Base-by-base conservation (phyloP, 2,888 invertebrate genomes). In the Charanyca ferruginea region DNA sequence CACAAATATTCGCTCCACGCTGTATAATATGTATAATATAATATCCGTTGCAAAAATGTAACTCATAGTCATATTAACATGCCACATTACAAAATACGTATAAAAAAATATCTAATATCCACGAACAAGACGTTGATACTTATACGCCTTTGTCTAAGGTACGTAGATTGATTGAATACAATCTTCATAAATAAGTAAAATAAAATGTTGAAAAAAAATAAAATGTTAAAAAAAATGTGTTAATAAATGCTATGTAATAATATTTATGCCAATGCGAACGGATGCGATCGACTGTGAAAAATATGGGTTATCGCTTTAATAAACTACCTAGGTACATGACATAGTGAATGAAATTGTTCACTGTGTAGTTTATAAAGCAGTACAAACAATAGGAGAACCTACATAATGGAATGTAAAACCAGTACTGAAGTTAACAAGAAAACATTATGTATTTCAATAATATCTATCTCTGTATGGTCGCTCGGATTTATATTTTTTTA, bases 101-200 rank as follows among this genome's bases (percentile, higher is more conserved):
- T 67, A 58, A 63, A 80, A 78, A 79, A 62, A 84, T 73, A 67
- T 71, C 53, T 73, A 79, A 80, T 84, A 84, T 79, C 65, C 59
- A 57, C 55, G 57, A 66, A 65, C 65, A 69, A 64, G 47, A 44
- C 63, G 67, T 66, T 79, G 62, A 71, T 81, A n/a, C n/a, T n/a
- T n/a, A 79, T 68, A 80, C 58, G 73, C 79, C 55, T 80, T 77
- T 77, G 77, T 75, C 70, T 71, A 66, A n/a, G 59, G 80, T 82
- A 84, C 82, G 77, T 77, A 85, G n/a, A n/a, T n/a, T n/a, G n/a
- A n/a, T n/a, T 84, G 83, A 85, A 85, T 85, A 83, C 55, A 63
- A 85, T 83, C 78, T 80, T 78, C 83, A 85, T 85, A 83, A 73
- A 83, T 80, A 79, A 59, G 69, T 77, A 45, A 79, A 45, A 79